These are phyloP conservation scores for Nymphalis urticae DNA, from an alignment of 2,888 invertebrate genomes.

Conservation along the genomic window DNA sequence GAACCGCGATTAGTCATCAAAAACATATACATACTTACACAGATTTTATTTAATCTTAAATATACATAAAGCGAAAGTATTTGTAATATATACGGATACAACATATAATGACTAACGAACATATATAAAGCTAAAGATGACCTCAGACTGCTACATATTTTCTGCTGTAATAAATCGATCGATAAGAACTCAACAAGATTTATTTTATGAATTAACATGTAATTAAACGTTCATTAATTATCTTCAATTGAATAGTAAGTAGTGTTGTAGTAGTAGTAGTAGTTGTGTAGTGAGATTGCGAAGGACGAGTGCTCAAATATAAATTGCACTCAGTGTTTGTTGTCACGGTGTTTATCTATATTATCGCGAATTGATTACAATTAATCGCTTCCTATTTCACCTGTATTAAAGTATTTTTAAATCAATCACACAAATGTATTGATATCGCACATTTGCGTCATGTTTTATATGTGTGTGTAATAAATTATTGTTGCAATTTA, in stretches of 20 bases:
- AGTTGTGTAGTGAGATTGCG: not conserved
- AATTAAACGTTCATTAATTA: not conserved
- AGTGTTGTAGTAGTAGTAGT: too few relatives aligned
- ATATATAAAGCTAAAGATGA: not conserved
- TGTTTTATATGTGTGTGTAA: not conserved
- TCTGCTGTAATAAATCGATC: not conserved
- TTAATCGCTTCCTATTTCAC: slow-evolving; percentile 29
- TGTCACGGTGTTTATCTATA: slow-evolving; percentile 33
- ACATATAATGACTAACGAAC: not conserved
- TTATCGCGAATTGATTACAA: slow-evolving; percentile 36
- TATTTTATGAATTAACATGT: not conserved
- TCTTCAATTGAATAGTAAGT: slow-evolving; percentile 1
- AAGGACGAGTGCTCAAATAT: slow-evolving; percentile 9
- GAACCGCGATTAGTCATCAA: slow-evolving; percentile 35
- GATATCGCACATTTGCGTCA: not conserved
- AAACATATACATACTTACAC: slow-evolving; percentile 8
- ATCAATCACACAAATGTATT: slow-evolving; percentile 2
- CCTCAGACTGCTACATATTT: not conserved
- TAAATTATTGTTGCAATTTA: not conserved
- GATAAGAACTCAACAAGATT: not conserved
- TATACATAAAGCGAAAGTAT: too few relatives aligned
- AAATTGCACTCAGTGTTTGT: slow-evolving; percentile 17
- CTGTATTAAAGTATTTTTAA: slow-evolving; percentile 17
- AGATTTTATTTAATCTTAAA: too few relatives aligned
- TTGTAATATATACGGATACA: not conserved